These are phyloP conservation scores for Pempheris klunzingeri DNA, from an alignment of 2,797 vertebrate species.

Conservation along the genomic window DNA sequence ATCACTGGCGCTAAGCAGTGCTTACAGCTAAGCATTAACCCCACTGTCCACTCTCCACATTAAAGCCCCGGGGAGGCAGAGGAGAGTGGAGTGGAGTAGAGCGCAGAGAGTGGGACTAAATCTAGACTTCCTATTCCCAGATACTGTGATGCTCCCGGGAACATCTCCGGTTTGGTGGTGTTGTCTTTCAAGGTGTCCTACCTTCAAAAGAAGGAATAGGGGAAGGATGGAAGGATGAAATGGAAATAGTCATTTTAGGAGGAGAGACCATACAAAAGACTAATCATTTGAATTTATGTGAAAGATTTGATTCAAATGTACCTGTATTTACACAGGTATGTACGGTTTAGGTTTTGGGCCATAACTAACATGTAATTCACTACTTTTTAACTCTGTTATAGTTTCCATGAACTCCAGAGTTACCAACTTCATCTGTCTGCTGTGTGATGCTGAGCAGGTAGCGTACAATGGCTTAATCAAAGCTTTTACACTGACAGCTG, in stretches of 20 bases:
- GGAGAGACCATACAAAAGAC: background rate
- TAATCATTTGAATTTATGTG: background rate
- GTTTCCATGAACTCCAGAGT: background rate
- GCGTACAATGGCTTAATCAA: background rate
- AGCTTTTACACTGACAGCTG: no score
- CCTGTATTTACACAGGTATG: background rate
- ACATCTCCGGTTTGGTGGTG: constrained; percentile 58
- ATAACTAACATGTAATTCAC: background rate
- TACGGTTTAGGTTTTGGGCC: no score
- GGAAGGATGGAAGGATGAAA: background rate
- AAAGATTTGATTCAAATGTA: constrained; percentile 1
- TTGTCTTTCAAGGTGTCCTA: constrained; percentile 72
- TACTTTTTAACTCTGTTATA: background rate
- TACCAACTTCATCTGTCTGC: no score
- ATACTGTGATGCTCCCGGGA: constrained; percentile 56
- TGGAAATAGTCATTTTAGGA: constrained; percentile 13
- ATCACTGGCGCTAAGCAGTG: constrained; percentile 82
- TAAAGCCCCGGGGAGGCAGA: constrained; percentile 75
- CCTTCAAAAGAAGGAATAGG: constrained; percentile 44
- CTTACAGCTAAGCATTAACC: constrained; percentile 86
- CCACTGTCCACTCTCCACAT: constrained; percentile 78
- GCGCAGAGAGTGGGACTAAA: constrained; percentile 77
- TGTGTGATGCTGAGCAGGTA: background rate
- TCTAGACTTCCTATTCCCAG: constrained; percentile 69
- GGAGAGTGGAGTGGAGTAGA: constrained; percentile 67